A percentile compares a stretch with the other conserved stretches of the same genome.
Conservation (phyloP, 2,797 vertebrate genomes). For the Anabas testudineus region DNA sequence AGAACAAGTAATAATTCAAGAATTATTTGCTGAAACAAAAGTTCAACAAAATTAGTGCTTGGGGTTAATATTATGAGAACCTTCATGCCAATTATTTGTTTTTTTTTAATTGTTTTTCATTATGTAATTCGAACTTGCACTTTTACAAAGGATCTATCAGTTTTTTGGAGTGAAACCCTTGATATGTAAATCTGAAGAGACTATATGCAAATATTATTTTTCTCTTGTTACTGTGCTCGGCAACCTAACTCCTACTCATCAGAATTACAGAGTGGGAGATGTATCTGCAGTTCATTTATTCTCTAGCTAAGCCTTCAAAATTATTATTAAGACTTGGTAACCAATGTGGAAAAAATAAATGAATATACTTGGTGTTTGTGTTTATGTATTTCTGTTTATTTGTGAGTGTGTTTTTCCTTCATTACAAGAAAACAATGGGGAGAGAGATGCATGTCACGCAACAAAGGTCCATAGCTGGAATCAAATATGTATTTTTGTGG, state of each 20-base stretch:
- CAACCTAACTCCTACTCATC: background rate
- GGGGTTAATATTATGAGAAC: background rate
- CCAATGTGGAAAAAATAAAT: background rate
- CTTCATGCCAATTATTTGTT: background rate
- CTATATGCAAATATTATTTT: background rate
- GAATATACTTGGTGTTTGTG: too few species aligned
- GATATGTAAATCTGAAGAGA: constrained; percentile 2
- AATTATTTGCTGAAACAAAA: background rate
- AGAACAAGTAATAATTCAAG: background rate
- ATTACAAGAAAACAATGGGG: background rate
- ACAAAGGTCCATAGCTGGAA: background rate
- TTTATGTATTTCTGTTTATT: too few species aligned
- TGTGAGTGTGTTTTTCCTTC: too few species aligned
- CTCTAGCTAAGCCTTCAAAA: background rate
- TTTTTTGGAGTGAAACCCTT: background rate
- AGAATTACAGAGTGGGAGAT: background rate
- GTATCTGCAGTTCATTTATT: background rate
- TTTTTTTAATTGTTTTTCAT: background rate
- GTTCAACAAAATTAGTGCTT: background rate
- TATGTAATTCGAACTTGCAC: background rate
- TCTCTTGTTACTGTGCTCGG: background rate
- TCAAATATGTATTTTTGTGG: background rate
- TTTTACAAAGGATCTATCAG: background rate
- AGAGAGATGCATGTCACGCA: background rate
- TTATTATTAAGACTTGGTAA: background rate